Evolutionary conservation across 2,888 invertebrate species (phyloP).

Genomic region (Rhimphoctona megacephalus): DNA sequence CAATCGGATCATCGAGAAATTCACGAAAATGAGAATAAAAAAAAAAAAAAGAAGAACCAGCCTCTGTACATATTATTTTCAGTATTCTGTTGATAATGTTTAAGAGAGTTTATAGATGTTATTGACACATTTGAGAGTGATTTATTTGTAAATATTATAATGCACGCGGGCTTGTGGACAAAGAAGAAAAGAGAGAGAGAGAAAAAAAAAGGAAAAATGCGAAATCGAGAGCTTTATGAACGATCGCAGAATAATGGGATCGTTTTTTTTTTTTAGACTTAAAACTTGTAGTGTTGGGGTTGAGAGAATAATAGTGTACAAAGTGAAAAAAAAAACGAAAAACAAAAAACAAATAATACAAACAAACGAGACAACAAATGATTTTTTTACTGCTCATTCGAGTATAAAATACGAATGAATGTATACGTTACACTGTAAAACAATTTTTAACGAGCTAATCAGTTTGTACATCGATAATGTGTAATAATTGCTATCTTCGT

Average conservation of each 20-base stretch:
- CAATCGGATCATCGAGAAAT: slow-evolving; percentile 55
- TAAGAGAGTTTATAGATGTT: slow-evolving; percentile 77
- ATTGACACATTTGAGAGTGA: slow-evolving; percentile 74
- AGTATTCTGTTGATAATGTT: slow-evolving; percentile 76
- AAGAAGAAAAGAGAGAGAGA: slow-evolving; percentile 31
- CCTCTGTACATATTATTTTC: slow-evolving; percentile 75
- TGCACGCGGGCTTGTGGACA: slow-evolving; percentile 53
- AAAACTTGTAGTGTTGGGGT: slow-evolving; percentile 18
- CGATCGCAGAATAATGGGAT: slow-evolving; percentile 26
- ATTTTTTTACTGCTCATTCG: slow-evolving; percentile 66
- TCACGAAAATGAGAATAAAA: slow-evolving; percentile 28
- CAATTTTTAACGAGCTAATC: background rate
- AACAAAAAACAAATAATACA: slow-evolving; percentile 22
- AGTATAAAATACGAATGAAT: slow-evolving; percentile 37
- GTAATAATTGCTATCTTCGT: slow-evolving; percentile 58
- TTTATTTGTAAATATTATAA: slow-evolving; percentile 74
- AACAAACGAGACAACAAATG: slow-evolving; percentile 57
- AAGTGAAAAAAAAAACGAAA: slow-evolving; percentile 32
- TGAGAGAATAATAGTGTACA: slow-evolving; percentile 29
- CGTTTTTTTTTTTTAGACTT: slow-evolving; percentile 21
- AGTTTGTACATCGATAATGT: slow-evolving; percentile 47
- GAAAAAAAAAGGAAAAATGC: background rate
- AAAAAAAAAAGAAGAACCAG: slow-evolving; percentile 46
- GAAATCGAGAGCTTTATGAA: slow-evolving; percentile 42
- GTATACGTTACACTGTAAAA: slow-evolving; percentile 2